phyloP scores from a whole-genome alignment of 2,888 invertebrate genomes.

The Acanthosepion esculentum region DNA sequence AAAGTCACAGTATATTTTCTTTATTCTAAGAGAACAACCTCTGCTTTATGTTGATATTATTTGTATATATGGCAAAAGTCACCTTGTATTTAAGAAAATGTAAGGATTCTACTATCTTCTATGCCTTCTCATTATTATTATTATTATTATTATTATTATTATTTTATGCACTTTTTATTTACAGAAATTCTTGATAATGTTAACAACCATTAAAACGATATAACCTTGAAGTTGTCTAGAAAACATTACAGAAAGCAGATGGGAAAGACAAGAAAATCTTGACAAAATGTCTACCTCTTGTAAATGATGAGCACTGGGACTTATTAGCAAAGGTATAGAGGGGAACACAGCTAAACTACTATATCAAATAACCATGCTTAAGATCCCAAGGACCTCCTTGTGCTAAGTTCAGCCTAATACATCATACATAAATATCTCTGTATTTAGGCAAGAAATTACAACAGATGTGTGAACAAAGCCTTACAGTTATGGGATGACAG shows the following conservation, averaged over 20 bases:
- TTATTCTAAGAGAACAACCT: no score
- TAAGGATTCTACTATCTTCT: background rate
- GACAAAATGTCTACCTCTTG: background rate
- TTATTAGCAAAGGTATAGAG: constrained; percentile 1
- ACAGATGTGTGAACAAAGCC: background rate
- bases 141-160: no score
- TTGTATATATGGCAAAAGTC: no score
- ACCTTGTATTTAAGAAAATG: no score
- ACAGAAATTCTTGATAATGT: background rate
- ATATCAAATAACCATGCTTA: constrained; percentile 5
- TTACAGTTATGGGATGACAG: background rate
- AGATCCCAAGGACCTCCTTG: background rate
- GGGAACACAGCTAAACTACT: background rate
- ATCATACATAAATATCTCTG: background rate
- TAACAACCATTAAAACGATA: background rate
- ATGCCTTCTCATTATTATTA: background rate
- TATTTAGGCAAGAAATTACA: background rate
- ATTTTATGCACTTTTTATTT: background rate
- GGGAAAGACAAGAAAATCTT: background rate
- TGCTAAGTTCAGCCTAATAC: background rate
- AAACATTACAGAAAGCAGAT: background rate
- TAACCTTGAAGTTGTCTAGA: background rate
- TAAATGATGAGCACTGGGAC: background rate
- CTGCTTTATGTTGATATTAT: no score
- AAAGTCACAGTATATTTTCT: no score